Conservation (phyloP, 2,888 invertebrate species). For the Formica aserva region DNA sequence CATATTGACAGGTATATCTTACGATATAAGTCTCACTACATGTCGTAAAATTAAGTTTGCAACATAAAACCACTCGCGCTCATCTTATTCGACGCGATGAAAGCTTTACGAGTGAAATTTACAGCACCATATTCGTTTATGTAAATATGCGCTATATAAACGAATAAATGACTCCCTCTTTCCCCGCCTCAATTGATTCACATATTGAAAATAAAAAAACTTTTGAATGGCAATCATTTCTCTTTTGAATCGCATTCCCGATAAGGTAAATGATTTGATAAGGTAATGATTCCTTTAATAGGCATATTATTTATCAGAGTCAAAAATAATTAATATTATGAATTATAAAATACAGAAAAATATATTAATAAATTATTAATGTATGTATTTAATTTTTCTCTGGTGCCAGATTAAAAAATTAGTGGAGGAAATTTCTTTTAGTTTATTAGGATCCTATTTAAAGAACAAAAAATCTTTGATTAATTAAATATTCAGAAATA, state of each 20-base stretch:
- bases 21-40: not conserved
- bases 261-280: not conserved
- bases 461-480: not conserved
- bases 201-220: not conserved
- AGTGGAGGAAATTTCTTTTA: not conserved
- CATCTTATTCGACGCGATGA: not conserved
- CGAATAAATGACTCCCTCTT: not conserved
- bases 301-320: no score
- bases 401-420: not conserved
- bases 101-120: slow-evolving; percentile 5
- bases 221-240: not conserved
- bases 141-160: not conserved
- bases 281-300: not conserved
- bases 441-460: not conserved
- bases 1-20: not conserved
- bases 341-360: not conserved
- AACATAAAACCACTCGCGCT: not conserved
- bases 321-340: not conserved
- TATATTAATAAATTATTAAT: not conserved
- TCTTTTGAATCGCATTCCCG: not conserved
- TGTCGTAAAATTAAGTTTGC: not conserved
- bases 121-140: not conserved
- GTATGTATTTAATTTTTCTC: not conserved
- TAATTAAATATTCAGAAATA: not conserved
- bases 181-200: not conserved